Evolutionary conservation across 2,797 vertebrate species (phyloP), one percentile per base, ranked within the genome.

Genomic region (Melopsittacus undulatus): DNA sequence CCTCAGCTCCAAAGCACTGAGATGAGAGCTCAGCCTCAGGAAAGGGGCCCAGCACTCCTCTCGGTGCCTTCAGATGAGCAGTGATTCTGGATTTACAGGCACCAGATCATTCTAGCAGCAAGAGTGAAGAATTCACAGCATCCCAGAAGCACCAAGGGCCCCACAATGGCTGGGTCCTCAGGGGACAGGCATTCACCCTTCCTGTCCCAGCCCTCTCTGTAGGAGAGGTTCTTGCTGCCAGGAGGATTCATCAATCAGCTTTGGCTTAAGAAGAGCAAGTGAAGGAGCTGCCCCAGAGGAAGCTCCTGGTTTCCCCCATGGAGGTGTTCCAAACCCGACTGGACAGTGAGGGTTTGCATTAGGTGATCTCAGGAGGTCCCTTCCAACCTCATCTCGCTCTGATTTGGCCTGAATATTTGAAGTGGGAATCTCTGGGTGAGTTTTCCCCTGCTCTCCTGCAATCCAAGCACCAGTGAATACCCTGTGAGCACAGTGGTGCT

Each of bases 1-100:
- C 70, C 85, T 83, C 34, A 85, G 32, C 85, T 95, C 88, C 83
- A 52, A 45, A 94, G 87, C 88, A 24, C 87, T 87, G 67, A 94
- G 93, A 93, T 94, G 89, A 91, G 54, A 61, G 84, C 12, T 56
- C 48, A 87, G 81, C 86, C 82, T 69, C 54, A 9, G 81, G 88
- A 92, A 95, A 17, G 56, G 67, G 89, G 86, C 85, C 77, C 87
- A 56, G 26, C 7, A 67, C 94, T 95, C 51, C 63, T 90, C 85
- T 90, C 61, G 59, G 87, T 80, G 91, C 85, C 91, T 64, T 70
- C 89, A 82, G 83, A 74, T 70, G 84, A 91, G 54, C 87, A 68
- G 85, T 59, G 63, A 34, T 38, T 95, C 70, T 2, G 87, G 74
- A 76, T 79, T 96, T 87, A 91, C 88, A 83, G 94, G 51, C 80